Base-by-base conservation (phyloP, 2,797 vertebrate species). In the Natrix natrix region DNA sequence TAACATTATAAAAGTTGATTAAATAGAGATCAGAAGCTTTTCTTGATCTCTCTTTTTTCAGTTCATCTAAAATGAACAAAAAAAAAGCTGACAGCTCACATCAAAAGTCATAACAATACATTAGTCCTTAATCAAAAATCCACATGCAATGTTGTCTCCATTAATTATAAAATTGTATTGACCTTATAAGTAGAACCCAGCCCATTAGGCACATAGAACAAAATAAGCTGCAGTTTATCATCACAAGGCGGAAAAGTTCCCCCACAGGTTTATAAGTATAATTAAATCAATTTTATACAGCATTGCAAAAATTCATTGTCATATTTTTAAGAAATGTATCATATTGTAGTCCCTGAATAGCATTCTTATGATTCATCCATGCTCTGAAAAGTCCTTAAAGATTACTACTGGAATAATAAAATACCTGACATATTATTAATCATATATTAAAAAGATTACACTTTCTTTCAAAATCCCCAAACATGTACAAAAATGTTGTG, bases 201-300 rank as follows among this genome's bases (percentile, higher is more conserved):
- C 37, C 90, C 28, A n/a, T 93, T 90, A 89, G 87, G 63, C 91
- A 26, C 55, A 94, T 91, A 93, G 37, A 93, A 93, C 94, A 95
- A 93, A 89, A 66, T 90, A 74, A 83, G n/a, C 12, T 37, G 48
- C 24, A 59, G 22, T 92, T 93, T 92, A 90, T 94, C 95, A 95
- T 95, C 92, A 95, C 94, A 96, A 95, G 94, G 87, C 91, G 95
- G 95, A 94, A 96, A 96, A 95, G 94, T 93, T 87, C 8, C 92
- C 4, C 24, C 28, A 95, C 93, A 93, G 54, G 91, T 94, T 86
- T 96, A 97, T 96, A 97, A 96, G 97, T 96, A 95, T 97, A 97
- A 92, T 94, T 90, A 32, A 93, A 87, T 96, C 91, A 95, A 95
- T 95, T 95, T 57, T 96, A 94, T 93, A 93, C 89, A 93, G 74